Conservation (phyloP, 2,113 vertebrate genomes). For the Kobus ellipsiprymnus region DNA sequence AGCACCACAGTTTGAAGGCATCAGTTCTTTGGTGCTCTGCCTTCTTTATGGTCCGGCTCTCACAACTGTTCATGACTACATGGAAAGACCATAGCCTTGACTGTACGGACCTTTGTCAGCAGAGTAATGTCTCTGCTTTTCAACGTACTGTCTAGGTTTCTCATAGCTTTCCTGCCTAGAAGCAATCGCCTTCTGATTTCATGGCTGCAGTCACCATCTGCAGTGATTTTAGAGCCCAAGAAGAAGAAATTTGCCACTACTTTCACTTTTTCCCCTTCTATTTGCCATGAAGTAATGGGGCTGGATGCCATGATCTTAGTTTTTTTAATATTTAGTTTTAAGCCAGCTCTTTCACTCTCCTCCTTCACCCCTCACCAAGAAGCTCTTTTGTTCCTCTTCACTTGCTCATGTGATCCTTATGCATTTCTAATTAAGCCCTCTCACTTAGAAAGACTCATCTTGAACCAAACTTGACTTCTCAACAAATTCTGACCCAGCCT, state of each 20-base stretch:
- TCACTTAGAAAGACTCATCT: neutral
- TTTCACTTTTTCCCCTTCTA: neutral
- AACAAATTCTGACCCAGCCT: neutral
- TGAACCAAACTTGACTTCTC: neutral
- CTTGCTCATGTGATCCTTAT: neutral
- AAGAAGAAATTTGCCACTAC: neutral
- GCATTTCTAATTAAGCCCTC: neutral
- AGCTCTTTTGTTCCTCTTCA: neutral
- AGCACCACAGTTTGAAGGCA: neutral
- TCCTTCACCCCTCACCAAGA: neutral
- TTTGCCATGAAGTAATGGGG: neutral
- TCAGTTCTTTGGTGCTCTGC: neutral
- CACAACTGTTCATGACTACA: neutral
- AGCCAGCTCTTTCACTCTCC: neutral
- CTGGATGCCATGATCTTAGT: neutral
- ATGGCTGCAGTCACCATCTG: neutral
- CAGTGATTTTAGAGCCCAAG: neutral
- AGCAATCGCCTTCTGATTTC: neutral
- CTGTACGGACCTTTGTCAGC: neutral
- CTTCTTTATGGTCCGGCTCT: neutral
- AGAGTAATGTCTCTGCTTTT: neutral
- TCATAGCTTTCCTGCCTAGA: neutral
- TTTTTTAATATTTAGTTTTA: neutral
- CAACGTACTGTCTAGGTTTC: neutral
- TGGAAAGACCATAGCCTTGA: neutral